Evolutionary conservation across 1,140 invertebrate species (phyloP), one percentile per base, ranked within the genome.

Genomic region (Rhyzopertha dominica): DNA sequence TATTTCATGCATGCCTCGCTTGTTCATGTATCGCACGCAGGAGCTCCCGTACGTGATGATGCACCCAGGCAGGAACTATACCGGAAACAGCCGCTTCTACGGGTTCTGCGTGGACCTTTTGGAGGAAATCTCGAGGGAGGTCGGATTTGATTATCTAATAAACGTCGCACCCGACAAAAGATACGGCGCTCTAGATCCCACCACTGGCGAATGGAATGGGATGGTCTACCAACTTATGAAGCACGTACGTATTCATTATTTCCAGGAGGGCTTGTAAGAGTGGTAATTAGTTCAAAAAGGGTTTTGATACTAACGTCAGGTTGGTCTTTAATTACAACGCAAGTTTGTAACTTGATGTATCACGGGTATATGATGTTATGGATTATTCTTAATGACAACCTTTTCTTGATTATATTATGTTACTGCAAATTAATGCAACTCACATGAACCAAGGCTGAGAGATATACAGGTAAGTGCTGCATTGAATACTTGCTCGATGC

Each of bases 61-160:
- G 70, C 77, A 80, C 55, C 68, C 68, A 28, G 74, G 70, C 49
- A 76, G 78, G 52, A 78, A 78, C 58, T 74, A 76, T 51, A 77
- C 75, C 10, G 81, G 81, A 26, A 87, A 87, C 65, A 75, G 75
- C 41, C 72, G 79, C 26, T 86, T 81, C 72, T 81, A 81, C 62
- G 87, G 86, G 24, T 90, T 87, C 72, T 87, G 84, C 66, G 77
- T 90, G 36, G 86, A 90, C 65, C 68, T 90, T 3, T 63, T 89
- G 47, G 71, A 78, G 45, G 66, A 73, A 40, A 68, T 85, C 29
- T 74, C 81, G 4, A 71, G 74, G 43, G 68, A 79, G 46, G 76
- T 83, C 13, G 81, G 82, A 28, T 89, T 90, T 66, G 78, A 81
- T 36, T 91, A 86, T 67, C 75, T 78, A 23, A 72, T 91, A 51